These are phyloP conservation scores for Vanacampus margaritifer DNA, from an alignment of 2,113 vertebrate species.

Conservation along the genomic window DNA sequence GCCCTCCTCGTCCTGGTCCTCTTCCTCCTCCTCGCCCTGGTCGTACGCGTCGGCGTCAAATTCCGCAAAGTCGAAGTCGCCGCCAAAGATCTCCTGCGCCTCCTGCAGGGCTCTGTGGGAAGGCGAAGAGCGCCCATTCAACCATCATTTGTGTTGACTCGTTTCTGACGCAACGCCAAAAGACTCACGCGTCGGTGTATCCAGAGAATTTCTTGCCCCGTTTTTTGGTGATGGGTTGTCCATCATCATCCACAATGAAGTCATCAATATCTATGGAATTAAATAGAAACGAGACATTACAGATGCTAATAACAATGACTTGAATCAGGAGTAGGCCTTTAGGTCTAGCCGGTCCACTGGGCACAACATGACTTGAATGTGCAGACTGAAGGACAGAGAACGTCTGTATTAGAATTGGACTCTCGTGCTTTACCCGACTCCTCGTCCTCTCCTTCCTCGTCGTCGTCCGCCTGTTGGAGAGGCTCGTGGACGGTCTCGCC, in stretches of 20 bases:
- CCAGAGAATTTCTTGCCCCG: conserved; percentile 93
- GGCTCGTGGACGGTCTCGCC: conserved; percentile 81
- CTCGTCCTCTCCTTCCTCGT: conserved; percentile 88
- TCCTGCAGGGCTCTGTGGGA: conserved; percentile 89
- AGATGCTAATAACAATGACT: background rate
- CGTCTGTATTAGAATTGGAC: background rate
- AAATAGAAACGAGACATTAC: background rate
- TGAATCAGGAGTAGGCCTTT: too few relatives aligned
- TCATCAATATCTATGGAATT: conserved; percentile 86
- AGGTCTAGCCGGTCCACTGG: too few relatives aligned
- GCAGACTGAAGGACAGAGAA: too few relatives aligned
- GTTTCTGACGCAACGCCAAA: background rate
- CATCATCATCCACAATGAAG: conserved; percentile 97
- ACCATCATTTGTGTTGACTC: background rate
- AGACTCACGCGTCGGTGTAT: conserved; percentile 94
- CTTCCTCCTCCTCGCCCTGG: conserved; percentile 93
- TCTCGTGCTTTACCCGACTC: conserved; percentile 80
- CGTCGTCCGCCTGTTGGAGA: conserved; percentile 80
- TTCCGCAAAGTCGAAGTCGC: conserved; percentile 96
- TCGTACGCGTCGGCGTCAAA: conserved; percentile 92
- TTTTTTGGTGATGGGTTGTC: conserved; percentile 93
- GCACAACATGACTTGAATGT: too few relatives aligned
- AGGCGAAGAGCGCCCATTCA: background rate
- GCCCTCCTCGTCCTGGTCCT: conserved; percentile 88
- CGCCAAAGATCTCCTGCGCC: conserved; percentile 97